Base-by-base conservation (phyloP, 2,888 invertebrate genomes). In the Hesperia comma region DNA sequence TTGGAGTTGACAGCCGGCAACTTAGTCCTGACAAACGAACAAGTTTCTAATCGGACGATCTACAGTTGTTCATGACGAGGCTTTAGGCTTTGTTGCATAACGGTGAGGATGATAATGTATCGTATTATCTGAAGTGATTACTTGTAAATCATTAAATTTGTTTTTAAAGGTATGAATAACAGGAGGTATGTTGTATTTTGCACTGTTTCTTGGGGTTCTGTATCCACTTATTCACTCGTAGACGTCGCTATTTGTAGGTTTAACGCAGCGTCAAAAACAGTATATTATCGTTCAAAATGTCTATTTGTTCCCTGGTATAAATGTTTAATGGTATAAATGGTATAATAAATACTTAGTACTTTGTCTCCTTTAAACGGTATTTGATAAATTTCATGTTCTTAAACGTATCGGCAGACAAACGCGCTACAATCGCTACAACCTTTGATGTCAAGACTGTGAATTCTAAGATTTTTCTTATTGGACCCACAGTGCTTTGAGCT, bases 391-490 rank as follows among this genome's bases (percentile, higher is more conserved):
- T 19, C 49, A 49, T 21, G 19, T 49, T 19, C 19, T 12, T 10
- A 49, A 21, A 5, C 19, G 49, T 19, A 12, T 10, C 12, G 49
- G 19, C 12, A 19, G 58, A 41, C 56, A 58, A 66, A 12, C 49
- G 41, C 51, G n/a, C 21, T 58, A 43, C 58, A 26, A 43, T 60
- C 60, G 60, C 26, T 7, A 6, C 46, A 33, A 60, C 15, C 53
- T 66, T 60, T 54, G 60, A 60, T 33, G 60, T 64, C 19, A 41
- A 41, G 33, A 58, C 58, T 54, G 58, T 26, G 17, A 49, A 63
- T 58, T 41, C 63, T 41, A 41, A 53, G 64, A 58, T 66, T 66
- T 66, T 66, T 61, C 60, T 61, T 55, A 66, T 66, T 66, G 60
- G 37, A 46, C 60, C 37, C 33, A 49, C 33, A 33, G 53, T 33